These are phyloP conservation scores for Fukomys damarensis DNA, from an alignment of 2,113 vertebrate species.

Conservation along the genomic window DNA sequence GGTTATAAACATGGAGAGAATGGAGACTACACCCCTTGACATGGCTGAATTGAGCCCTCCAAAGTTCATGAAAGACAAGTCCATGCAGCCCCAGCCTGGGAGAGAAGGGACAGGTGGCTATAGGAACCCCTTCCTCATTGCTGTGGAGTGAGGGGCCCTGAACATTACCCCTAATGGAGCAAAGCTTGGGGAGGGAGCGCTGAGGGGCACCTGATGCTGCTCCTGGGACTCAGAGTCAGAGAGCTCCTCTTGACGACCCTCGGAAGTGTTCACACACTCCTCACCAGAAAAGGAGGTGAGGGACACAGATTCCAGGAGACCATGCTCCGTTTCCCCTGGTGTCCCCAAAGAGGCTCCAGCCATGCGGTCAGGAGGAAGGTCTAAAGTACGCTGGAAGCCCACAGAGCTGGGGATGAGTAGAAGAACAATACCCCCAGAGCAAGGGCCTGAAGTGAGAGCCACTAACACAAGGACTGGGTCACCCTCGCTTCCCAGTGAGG, in stretches of 20 bases:
- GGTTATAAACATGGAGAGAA: not conserved
- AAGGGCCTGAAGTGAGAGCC: not conserved
- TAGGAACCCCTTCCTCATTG: not conserved
- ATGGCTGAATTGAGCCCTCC: not conserved
- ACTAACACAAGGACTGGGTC: not conserved
- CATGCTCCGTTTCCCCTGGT: not conserved
- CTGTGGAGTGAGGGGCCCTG: not conserved
- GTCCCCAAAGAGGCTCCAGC: not conserved
- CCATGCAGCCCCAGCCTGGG: not conserved
- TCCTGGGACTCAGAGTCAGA: not conserved
- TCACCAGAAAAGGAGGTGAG: not conserved
- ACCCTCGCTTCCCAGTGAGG: not conserved
- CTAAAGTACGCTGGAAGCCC: not conserved
- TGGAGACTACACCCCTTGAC: not conserved
- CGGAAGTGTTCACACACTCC: not conserved
- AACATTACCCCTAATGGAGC: not conserved
- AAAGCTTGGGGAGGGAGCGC: not conserved
- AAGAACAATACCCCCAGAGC: rapidly evolving
- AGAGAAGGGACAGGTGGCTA: not conserved
- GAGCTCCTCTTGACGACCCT: not conserved
- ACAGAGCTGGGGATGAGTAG: not conserved
- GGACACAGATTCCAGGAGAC: not conserved
- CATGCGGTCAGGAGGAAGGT: not conserved
- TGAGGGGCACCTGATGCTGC: rapidly evolving
- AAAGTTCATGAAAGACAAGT: too few species aligned